These are phyloP conservation scores for Hirtodrosophila trivittata DNA, from an alignment of 2,888 invertebrate species.

Conservation along the genomic window DNA sequence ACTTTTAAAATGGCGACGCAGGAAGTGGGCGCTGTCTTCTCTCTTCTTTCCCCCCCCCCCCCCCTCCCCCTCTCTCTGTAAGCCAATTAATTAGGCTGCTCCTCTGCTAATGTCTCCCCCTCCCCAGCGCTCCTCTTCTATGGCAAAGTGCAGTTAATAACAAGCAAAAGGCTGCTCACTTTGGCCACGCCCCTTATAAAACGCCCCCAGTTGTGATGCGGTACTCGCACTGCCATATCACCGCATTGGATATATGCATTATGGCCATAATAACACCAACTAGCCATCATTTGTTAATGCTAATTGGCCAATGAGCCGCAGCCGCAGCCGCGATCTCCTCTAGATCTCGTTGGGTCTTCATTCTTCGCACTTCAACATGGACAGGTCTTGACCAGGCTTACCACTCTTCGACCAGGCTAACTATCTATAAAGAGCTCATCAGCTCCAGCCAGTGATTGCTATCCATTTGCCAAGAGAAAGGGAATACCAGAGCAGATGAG, in stretches of 20 bases:
- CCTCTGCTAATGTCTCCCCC: conserved; percentile 18
- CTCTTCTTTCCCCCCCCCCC: neutral
- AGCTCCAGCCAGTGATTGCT: conserved; percentile 18
- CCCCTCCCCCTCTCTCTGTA: neutral
- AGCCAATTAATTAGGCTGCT: conserved; percentile 65
- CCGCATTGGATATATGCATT: conserved; percentile 69
- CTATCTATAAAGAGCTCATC: conserved; percentile 37
- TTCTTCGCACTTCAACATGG: neutral
- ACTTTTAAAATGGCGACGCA: conserved; percentile 68
- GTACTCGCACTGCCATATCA: conserved; percentile 18
- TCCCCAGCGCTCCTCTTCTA: neutral
- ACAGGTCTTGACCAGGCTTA: conserved; percentile 21
- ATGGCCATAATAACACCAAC: conserved; percentile 76
- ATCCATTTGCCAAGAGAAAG: neutral
- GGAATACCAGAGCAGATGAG: too few relatives aligned
- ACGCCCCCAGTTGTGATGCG: conserved; percentile 35
- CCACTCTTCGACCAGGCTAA: neutral
- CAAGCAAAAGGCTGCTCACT: conserved; percentile 31
- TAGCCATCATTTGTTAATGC: conserved; percentile 79
- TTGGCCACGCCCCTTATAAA: conserved; percentile 53
- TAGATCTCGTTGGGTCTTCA: neutral
- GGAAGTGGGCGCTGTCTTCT: conserved; percentile 60
- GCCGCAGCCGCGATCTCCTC: conserved; percentile 26
- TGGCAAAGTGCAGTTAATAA: conserved; percentile 57
- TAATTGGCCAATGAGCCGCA: conserved; percentile 73